Percentiles rank a stretch among this genome's conserved stretches.
phyloP scores from a whole-genome alignment of 2,888 invertebrate species.

The Tenthredo amoena region DNA sequence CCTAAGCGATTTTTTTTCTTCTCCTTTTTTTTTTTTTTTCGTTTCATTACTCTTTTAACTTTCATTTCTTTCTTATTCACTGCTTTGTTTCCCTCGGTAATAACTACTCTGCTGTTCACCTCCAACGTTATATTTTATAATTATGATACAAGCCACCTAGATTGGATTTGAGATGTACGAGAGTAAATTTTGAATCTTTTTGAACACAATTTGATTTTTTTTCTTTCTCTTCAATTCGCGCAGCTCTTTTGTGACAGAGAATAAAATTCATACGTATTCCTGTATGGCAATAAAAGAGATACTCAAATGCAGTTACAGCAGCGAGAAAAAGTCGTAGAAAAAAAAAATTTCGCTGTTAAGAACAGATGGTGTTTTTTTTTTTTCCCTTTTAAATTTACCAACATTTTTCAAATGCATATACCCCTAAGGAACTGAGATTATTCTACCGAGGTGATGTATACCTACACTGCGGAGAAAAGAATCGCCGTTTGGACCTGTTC shows the following conservation, averaged over 20 bases:
- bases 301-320: neutral
- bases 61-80: neutral
- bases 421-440: neutral
- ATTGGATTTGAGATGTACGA: neutral
- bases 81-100: neutral
- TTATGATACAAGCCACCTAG: neutral
- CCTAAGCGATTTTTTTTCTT: neutral
- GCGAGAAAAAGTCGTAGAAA: neutral
- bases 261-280: neutral
- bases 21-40: neutral
- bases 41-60: neutral
- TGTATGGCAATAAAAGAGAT: neutral
- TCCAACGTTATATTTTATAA: neutral
- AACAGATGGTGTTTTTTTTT: neutral
- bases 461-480: neutral
- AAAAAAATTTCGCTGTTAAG: neutral
- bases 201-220: neutral
- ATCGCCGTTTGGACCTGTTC: conserved; percentile 19
- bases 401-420: neutral
- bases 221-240: neutral
- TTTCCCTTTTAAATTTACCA: neutral
- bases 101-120: neutral
- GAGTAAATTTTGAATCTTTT: neutral
- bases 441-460: conserved; percentile 14
- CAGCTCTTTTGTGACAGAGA: neutral